Evolutionary conservation across 2,113 vertebrate species (phyloP), one percentile per base, ranked within the genome.

Genomic region (Entomyzon cyanotis): DNA sequence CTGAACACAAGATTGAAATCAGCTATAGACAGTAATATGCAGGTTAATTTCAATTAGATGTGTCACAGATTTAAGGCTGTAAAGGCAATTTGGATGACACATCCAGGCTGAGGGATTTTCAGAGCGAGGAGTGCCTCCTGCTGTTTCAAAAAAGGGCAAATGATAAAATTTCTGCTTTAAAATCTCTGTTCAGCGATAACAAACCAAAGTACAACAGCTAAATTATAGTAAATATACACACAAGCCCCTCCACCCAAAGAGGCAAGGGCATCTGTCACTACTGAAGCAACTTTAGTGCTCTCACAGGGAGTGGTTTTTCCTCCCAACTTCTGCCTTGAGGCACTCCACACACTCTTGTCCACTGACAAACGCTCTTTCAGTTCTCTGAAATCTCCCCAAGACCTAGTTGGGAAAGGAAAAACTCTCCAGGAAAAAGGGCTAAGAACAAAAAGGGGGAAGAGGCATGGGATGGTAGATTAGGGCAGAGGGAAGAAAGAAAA

Each of bases 331-430:
- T 89, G 21, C 50, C 63, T 44, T 27, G 42, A 67, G 5, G 23
- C 37, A 27, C 2, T 1, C 7, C 19, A 67, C 2, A 2, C 4
- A 2, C 9, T 0, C 0, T 2, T 25, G 46, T 39, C 20, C 4
- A 5, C 55, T 17, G 13, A 12, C 15, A 80, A 71, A 42, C 39
- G 68, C 8, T 21, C 16, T 79, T 46, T 21, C n/a, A 35, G 6
- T n/a, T 41, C 58, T 69, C n/a, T 46, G 33, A 84, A 33, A 50
- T 37, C 58, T 35, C 17, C 33, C 30, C 25, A 55, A 11, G 22
- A 59, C 19, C n/a, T 25, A 63, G 23, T 3, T 47, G 12, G 6
- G 6, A 9, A 41, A 50, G 22, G 7, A 53, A 49, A 50, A 55
- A 4, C 4, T 9, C 15, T 52, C 7, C 24, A 56, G 46, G 49